Base-by-base conservation (phyloP, 1,140 invertebrate species). In the Cotesia typhae region DNA sequence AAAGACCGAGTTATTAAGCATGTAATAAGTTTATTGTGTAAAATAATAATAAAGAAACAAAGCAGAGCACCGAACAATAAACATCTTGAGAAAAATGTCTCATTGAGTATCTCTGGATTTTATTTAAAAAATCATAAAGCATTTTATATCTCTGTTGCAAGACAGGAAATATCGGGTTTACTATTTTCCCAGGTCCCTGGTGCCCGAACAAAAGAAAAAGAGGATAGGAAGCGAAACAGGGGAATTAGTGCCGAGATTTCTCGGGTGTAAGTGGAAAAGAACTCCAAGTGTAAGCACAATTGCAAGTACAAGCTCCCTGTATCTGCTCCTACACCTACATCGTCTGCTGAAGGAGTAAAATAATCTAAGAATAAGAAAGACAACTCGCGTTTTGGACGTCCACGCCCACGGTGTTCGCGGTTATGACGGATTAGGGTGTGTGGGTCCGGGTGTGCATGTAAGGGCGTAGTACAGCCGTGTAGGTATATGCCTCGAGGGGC, bases 401-500 rank as follows among this genome's bases (percentile, higher is more conserved):
- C 70, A 63, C 61, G 55, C 70, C 72, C 65, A 59, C 72, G 71
- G 63, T 60, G 65, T 72, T 28, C 63, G 65, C 71, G 61, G 76
- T 77, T 78, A 76, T 79, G 78, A 79, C 72, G 74, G 75, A 79
- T 79, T 78, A 74, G 73, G 75, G 77, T 76, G 73, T 77, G 73
- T 73, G 77, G 73, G 71, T 72, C 64, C 41, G 5, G 17, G 35
- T 67, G 52, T 67, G 12, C 53, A 55, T 4, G 52, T 69, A 68
- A 74, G 73, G 67, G 73, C 57, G 65, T 64, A 71, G 55, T 57
- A 47, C 36, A 65, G 57, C 71, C 68, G 20, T 59, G 17, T 20
- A 28, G 41, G 41, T 47, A 74, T 74, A 70, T 64, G 38, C 37
- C 12, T 3, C 51, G 35, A 10, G 66, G 60, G 41, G 59, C 55